These are phyloP conservation scores for Callipepla squamata DNA, from an alignment of 2,113 vertebrate species.

Conservation along the genomic window DNA sequence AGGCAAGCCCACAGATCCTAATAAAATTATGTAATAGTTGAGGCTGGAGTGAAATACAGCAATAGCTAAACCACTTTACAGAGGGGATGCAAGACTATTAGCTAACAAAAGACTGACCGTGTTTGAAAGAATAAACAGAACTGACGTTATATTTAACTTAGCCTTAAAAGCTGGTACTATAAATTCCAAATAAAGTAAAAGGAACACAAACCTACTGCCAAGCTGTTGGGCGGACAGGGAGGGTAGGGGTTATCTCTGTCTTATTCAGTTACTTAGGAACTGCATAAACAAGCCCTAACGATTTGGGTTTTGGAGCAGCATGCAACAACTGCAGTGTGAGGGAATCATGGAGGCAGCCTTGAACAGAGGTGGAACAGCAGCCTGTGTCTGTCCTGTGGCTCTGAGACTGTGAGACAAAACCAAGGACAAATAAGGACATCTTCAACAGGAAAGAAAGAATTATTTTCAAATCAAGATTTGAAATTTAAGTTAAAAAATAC, in stretches of 20 bases:
- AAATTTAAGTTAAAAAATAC: neutral
- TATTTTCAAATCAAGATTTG: neutral
- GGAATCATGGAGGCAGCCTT: neutral
- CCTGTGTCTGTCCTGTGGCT: neutral
- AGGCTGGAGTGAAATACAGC: neutral
- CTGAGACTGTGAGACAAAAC: neutral
- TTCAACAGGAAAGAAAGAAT: neutral
- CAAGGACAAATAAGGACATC: neutral
- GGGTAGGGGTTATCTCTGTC: neutral
- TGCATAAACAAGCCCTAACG: neutral
- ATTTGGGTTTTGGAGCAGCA: neutral
- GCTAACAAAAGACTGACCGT: neutral
- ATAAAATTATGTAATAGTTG: neutral
- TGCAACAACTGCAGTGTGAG: neutral
- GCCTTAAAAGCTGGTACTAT: neutral
- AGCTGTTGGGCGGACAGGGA: neutral
- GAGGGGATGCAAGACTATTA: neutral
- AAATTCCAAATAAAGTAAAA: neutral
- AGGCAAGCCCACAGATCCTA: neutral
- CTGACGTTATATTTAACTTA: neutral
- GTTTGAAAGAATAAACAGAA: neutral
- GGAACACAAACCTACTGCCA: neutral
- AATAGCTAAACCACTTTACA: constrained; percentile 16
- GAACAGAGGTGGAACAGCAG: rapidly evolving
- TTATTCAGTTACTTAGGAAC: neutral